Percentiles rank a stretch among this genome's conserved stretches.
These are phyloP conservation scores for Drosophila tanythrix DNA, from an alignment of 2,888 invertebrate genomes.

Conservation along the genomic window DNA sequence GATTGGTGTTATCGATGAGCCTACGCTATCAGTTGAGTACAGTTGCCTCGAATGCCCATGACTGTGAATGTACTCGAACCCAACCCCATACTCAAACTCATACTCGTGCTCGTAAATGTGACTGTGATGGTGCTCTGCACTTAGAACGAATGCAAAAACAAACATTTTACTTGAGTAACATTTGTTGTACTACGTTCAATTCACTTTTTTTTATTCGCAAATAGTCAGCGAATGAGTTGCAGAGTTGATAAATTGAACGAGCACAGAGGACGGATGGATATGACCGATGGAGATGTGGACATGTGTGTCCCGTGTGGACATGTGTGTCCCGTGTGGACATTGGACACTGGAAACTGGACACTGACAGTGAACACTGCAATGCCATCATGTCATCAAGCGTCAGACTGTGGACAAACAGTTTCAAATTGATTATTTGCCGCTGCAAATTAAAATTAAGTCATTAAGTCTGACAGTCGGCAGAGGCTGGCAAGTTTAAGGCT, in stretches of 20 bases:
- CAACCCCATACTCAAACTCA: slow-evolving; percentile 17
- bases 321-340: background rate
- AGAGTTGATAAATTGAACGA: slow-evolving; percentile 43
- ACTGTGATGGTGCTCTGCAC: slow-evolving; percentile 56
- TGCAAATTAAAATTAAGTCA: slow-evolving; percentile 81
- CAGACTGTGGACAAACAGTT: slow-evolving; percentile 81
- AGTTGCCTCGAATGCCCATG: slow-evolving; percentile 52
- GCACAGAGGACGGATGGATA: slow-evolving; percentile 10
- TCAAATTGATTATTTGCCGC: slow-evolving; percentile 77
- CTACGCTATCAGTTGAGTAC: slow-evolving; percentile 70
- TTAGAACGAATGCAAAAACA: slow-evolving; percentile 74
- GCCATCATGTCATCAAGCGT: slow-evolving; percentile 75
- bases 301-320: slow-evolving; percentile 31
- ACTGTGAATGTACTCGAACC: slow-evolving; percentile 30
- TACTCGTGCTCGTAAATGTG: slow-evolving; percentile 21
- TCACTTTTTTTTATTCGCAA: slow-evolving; percentile 48
- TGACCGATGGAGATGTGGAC: slow-evolving; percentile 30
- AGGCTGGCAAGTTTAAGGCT: slow-evolving; percentile 1
- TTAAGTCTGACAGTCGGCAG: slow-evolving; percentile 52
- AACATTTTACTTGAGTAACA: slow-evolving; percentile 80
- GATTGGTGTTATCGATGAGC: slow-evolving; percentile 76
- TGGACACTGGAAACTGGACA: slow-evolving; percentile 3
- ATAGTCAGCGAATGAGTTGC: slow-evolving; percentile 43
- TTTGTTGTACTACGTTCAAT: slow-evolving; percentile 54
- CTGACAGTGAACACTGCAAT: slow-evolving; percentile 27